These are phyloP conservation scores for Nibea albiflora DNA, from an alignment of 2,113 vertebrate genomes.

Conservation along the genomic window DNA sequence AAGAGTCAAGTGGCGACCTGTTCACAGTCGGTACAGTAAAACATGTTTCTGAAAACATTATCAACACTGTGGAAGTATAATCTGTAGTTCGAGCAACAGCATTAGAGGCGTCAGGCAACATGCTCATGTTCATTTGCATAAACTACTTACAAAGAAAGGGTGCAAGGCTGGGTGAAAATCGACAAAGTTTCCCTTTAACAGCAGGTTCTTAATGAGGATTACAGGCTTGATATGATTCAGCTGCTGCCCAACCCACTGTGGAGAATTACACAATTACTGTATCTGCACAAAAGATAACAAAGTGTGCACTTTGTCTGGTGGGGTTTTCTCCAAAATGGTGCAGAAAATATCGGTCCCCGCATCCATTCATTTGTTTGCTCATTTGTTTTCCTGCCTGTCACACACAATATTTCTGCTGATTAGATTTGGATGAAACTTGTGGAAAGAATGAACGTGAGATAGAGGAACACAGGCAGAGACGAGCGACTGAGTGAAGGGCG, in stretches of 20 bases:
- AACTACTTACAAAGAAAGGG: no score
- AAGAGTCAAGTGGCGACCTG: no score
- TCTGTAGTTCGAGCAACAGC: no score
- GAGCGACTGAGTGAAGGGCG: slow-evolving; percentile 28
- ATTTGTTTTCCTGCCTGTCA: slow-evolving; percentile 51
- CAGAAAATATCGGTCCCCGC: slow-evolving; percentile 19
- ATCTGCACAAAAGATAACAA: slow-evolving; percentile 36
- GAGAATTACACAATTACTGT: slow-evolving; percentile 37
- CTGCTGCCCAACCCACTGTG: slow-evolving; percentile 6
- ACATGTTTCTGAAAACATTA: no score
- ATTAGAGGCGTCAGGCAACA: no score
- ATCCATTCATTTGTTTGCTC: slow-evolving; percentile 43
- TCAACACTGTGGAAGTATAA: no score
- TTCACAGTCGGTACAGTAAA: no score
- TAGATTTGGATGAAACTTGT: slow-evolving; percentile 49
- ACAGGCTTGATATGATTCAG: slow-evolving; percentile 39
- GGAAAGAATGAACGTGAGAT: slow-evolving; percentile 43
- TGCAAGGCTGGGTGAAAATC: no score
- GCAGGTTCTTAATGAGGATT: slow-evolving; percentile 40
- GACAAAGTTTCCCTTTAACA: slow-evolving; percentile 5
- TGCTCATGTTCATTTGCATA: no score
- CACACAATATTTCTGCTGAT: slow-evolving; percentile 48
- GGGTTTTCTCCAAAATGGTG: slow-evolving; percentile 33
- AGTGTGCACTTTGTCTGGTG: slow-evolving; percentile 5
- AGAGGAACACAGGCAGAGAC: slow-evolving; percentile 19